phyloP scores from a whole-genome alignment of 1,140 invertebrate species.

The Drosophila trapezifrons region DNA sequence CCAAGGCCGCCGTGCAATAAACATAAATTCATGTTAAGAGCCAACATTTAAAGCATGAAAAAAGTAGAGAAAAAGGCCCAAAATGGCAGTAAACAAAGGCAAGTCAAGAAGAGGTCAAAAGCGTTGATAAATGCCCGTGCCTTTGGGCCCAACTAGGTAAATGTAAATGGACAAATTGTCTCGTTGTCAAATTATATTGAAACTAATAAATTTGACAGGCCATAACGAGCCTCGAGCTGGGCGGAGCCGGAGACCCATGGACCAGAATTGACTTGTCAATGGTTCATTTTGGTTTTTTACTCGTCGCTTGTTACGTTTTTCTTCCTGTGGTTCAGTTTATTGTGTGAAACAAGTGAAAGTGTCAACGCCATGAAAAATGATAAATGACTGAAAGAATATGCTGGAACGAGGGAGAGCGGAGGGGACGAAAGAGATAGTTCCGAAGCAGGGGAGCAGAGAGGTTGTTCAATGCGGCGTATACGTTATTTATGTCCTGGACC shows the following conservation, averaged over 20 bases:
- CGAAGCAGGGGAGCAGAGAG: not conserved
- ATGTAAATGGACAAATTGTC: slow-evolving; percentile 65
- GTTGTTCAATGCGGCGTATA: slow-evolving; percentile 73
- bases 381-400: slow-evolving; percentile 68
- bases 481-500: slow-evolving; percentile 73
- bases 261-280: slow-evolving; percentile 77
- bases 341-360: slow-evolving; percentile 80
- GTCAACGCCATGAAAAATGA: slow-evolving; percentile 78
- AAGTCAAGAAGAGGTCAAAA: slow-evolving; percentile 45
- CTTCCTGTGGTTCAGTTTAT: slow-evolving; percentile 52
- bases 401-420: slow-evolving; percentile 20
- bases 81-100: slow-evolving; percentile 18
- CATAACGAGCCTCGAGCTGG: slow-evolving; percentile 50
- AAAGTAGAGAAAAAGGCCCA: slow-evolving; percentile 20
- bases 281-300: slow-evolving; percentile 37
- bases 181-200: slow-evolving; percentile 78
- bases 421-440: slow-evolving; percentile 6
- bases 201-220: slow-evolving; percentile 80
- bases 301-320: slow-evolving; percentile 18
- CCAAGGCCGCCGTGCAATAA: slow-evolving; percentile 64
- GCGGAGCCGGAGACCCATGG: slow-evolving; percentile 18
- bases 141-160: slow-evolving; percentile 24
- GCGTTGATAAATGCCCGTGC: slow-evolving; percentile 50
- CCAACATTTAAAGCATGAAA: slow-evolving; percentile 65
- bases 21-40: slow-evolving; percentile 76